phyloP scores from a whole-genome alignment of 1,140 invertebrate species.

The Chionoecetes opilio region DNA sequence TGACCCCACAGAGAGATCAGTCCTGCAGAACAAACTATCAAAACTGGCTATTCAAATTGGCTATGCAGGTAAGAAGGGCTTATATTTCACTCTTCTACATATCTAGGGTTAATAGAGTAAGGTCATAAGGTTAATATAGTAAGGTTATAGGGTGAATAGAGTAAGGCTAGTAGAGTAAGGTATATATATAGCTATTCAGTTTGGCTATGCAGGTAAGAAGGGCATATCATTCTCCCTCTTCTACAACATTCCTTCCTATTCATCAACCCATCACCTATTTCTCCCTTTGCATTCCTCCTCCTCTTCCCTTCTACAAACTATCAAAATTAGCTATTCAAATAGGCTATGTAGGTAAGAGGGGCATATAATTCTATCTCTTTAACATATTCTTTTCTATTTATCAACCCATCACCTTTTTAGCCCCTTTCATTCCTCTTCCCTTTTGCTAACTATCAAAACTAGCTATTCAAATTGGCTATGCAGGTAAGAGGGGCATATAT shows the following conservation, averaged over 20 bases:
- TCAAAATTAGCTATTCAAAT: slow-evolving; percentile 68
- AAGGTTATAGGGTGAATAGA: no score
- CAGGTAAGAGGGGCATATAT: slow-evolving; percentile 45
- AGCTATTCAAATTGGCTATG: slow-evolving; percentile 72
- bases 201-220: slow-evolving; percentile 71
- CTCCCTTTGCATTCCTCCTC: background rate
- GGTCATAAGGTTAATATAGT: no score
- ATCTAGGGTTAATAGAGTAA: no score
- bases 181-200: slow-evolving; percentile 67
- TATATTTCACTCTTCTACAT: background rate
- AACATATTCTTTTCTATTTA: no score
- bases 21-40: slow-evolving; percentile 69
- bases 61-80: slow-evolving; percentile 60
- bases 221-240: background rate
- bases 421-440: background rate
- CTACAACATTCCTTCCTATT: no score
- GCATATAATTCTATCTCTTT: background rate
- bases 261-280: background rate
- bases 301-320: slow-evolving; percentile 65
- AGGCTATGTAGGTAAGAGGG: slow-evolving; percentile 68
- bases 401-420: background rate
- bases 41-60: slow-evolving; percentile 71
- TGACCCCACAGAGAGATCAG: slow-evolving; percentile 51
- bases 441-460: slow-evolving; percentile 63
- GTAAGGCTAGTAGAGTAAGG: no score